Base-by-base conservation (phyloP, 2,888 invertebrate genomes). In the Kryphioiulus occultus region DNA sequence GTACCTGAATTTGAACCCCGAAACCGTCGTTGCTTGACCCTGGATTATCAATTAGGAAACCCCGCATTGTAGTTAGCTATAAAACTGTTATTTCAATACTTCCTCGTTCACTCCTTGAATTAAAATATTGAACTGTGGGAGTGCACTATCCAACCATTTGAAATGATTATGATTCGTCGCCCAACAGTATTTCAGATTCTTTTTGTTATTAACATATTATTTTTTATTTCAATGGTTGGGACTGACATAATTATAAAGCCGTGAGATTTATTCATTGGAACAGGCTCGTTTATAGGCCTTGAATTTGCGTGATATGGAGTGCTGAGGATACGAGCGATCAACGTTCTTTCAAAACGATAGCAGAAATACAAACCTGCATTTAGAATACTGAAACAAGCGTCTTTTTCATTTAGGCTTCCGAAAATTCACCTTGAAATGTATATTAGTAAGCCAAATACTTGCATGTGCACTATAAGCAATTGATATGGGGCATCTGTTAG, bases 1-100 rank as follows among this genome's bases (percentile, higher is more conserved):
- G 88, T 86, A 85, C 84, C 84, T 86, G 86, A 88, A 89, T 86
- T 87, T 89, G 85, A 89, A 89, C 86, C 88, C 89, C 5, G 89
- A 89, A 84, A 89, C 89, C n/a, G 89, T 89, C n/a, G 89, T 89
- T 53, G 89, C 89, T 88, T 89, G 88, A 89, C 88, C 84, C 7
- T 68, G 68, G 68, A 68, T 68, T 68, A 68, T 26, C 7, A 68
- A 68, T 68, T 68, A 68, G 68, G 68, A 68, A 68, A 26, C n/a
- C 5, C 26, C 12, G 12, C 68, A 68, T 68, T 68, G 26, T 68
- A 68, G 68, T 68, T 68, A 68, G 68, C 5, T 68, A 68, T 68
- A 68, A n/a, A 68, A 68, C 26, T 68, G 68, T 68, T 68, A 68
- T 68, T 68, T 68, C 68, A 68, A 68, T 68, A 68, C 68, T 26